Evolutionary conservation across 1,140 invertebrate genomes (phyloP).

Genomic region (Pollicipes pollicipes): DNA sequence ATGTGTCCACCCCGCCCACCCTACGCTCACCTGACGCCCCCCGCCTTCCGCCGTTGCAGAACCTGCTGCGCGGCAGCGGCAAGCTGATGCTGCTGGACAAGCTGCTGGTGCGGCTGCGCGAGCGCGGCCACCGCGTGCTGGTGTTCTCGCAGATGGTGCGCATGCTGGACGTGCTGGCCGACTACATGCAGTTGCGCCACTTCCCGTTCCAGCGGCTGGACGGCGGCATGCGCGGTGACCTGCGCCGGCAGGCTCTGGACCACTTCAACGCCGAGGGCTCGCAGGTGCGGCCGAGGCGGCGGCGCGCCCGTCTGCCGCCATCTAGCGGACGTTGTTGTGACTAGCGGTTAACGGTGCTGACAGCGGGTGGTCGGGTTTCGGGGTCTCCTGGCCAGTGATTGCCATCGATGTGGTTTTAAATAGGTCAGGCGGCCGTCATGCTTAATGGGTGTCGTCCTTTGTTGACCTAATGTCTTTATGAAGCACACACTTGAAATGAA

Average conservation of each 20-base stretch:
- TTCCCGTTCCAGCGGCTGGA: conserved; percentile 88
- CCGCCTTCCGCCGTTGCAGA: conserved; percentile 34
- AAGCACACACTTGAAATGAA: too few species aligned
- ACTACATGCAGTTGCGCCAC: conserved; percentile 76
- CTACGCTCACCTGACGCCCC: not conserved
- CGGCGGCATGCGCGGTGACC: conserved; percentile 83
- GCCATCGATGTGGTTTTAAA: too few species aligned
- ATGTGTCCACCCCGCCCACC: too few species aligned
- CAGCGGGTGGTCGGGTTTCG: too few species aligned
- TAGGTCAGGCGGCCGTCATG: too few species aligned
- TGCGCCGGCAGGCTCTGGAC: conserved; percentile 75
- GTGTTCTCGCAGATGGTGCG: conserved; percentile 97
- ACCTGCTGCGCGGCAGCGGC: conserved; percentile 71
- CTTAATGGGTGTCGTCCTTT: too few species aligned
- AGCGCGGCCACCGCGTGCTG: conserved; percentile 84
- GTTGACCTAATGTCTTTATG: too few species aligned
- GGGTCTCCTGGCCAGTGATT: too few species aligned
- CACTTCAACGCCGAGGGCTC: conserved; percentile 90
- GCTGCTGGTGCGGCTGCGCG: conserved; percentile 65
- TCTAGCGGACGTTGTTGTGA: too few species aligned
- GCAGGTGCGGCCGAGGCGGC: conserved; percentile 29
- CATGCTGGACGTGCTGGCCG: conserved; percentile 86
- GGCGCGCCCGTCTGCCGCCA: too few species aligned
- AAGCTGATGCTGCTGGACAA: conserved; percentile 88
- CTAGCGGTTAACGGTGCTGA: too few species aligned